Conservation (phyloP, 2,888 invertebrate genomes). For the Cylloceria caligata region DNA sequence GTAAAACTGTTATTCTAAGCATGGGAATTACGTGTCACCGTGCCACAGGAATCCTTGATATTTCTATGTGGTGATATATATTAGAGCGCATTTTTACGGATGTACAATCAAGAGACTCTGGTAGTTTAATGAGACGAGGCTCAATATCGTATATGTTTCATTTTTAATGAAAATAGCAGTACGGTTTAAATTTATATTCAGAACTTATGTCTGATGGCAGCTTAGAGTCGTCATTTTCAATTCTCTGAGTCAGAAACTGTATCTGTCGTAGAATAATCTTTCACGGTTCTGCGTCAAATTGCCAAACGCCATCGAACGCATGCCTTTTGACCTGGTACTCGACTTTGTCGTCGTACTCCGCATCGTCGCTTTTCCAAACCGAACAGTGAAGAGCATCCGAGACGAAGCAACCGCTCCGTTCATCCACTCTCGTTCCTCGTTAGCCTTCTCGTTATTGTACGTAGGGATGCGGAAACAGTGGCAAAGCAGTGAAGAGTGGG, state of each 20-base stretch:
- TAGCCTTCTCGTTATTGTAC: constrained; percentile 75
- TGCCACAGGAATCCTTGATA: constrained; percentile 30
- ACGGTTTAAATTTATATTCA: neutral
- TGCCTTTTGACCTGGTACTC: constrained; percentile 38
- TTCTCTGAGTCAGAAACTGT: neutral
- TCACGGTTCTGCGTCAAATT: neutral
- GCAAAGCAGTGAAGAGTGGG: constrained; percentile 74
- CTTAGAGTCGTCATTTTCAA: neutral
- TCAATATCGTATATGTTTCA: too few relatives aligned
- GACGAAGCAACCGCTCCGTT: constrained; percentile 28
- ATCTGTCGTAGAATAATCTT: neutral
- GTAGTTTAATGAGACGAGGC: neutral
- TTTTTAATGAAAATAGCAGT: too few relatives aligned
- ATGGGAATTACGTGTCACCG: constrained; percentile 23
- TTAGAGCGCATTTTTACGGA: neutral
- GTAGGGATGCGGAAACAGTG: constrained; percentile 79
- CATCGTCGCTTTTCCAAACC: constrained; percentile 44
- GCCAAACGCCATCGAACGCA: constrained; percentile 10
- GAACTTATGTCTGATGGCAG: neutral
- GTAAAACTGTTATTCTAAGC: constrained; percentile 57
- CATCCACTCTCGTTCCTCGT: constrained; percentile 66
- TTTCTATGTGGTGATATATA: constrained; percentile 11
- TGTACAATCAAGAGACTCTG: neutral
- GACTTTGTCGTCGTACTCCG: constrained; percentile 64
- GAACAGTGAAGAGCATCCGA: constrained; percentile 40